These are phyloP conservation scores for Trichogramma pretiosum DNA, from an alignment of 1,140 invertebrate genomes.

Conservation along the genomic window DNA sequence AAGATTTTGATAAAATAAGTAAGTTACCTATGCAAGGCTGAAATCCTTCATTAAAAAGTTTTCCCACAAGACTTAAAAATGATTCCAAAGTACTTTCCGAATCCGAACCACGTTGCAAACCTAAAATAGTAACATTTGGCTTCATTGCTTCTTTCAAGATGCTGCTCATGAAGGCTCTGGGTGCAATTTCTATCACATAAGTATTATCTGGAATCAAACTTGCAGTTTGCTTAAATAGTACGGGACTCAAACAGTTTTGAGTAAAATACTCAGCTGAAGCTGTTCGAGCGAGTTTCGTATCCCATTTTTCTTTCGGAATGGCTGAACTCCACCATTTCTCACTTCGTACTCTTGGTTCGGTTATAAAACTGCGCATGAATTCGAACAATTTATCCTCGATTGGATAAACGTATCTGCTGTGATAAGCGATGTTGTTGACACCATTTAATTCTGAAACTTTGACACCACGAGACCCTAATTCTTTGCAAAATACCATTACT, in stretches of 20 bases:
- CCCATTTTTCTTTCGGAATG: constrained; percentile 53
- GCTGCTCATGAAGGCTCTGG: constrained; percentile 53
- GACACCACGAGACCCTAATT: constrained; percentile 9
- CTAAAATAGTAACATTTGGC: constrained; percentile 50
- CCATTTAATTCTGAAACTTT: background rate
- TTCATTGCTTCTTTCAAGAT: constrained; percentile 45
- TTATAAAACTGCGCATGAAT: constrained; percentile 56
- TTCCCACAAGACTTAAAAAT: no score
- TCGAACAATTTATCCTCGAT: constrained; percentile 54
- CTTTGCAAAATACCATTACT: no score
- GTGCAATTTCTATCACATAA: constrained; percentile 62
- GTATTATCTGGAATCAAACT: constrained; percentile 65
- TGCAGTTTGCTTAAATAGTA: constrained; percentile 72
- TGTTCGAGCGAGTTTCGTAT: constrained; percentile 49
- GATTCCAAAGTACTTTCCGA: no score
- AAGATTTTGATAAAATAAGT: background rate
- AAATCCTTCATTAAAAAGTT: constrained; percentile 52
- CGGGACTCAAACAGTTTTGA: constrained; percentile 73
- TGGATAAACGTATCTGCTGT: constrained; percentile 51
- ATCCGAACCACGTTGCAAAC: no score
- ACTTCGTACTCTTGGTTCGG: constrained; percentile 56
- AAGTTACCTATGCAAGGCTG: constrained; percentile 45
- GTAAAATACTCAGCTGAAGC: constrained; percentile 82
- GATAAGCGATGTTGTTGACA: constrained; percentile 58
- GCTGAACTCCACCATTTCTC: constrained; percentile 67